Conservation (phyloP, 2,888 invertebrate genomes). For the Orgyia antiqua region DNA sequence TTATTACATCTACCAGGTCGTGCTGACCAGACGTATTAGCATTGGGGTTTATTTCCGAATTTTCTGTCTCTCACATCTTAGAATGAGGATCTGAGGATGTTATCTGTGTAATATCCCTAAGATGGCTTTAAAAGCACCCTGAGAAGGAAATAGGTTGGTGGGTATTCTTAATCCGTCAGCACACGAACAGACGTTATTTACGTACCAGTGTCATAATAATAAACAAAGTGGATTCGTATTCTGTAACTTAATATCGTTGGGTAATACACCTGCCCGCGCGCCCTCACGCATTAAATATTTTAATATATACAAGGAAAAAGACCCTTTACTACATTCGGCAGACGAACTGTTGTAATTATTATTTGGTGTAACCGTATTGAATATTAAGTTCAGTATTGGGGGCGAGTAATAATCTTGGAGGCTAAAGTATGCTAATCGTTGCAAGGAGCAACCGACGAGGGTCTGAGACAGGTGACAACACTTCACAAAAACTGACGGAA, state of each 20-base stretch:
- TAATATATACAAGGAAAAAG: constrained; percentile 63
- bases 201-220: constrained; percentile 41
- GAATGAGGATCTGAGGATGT: no score
- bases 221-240: constrained; percentile 50
- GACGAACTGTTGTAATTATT: constrained; percentile 65
- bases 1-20: no score
- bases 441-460: constrained; percentile 46
- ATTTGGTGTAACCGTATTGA: constrained; percentile 75
- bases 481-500: constrained; percentile 47
- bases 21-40: no score
- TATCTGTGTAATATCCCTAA: no score
- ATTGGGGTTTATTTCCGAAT: no score
- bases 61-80: no score
- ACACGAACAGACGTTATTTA: no score
- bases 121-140: no score
- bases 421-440: constrained; percentile 61
- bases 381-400: constrained; percentile 59
- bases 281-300: constrained; percentile 56
- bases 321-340: constrained; percentile 60
- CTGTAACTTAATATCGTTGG: constrained; percentile 62
- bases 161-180: no score
- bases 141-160: no score
- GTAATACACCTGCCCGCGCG: constrained; percentile 54
- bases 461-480: constrained; percentile 51
- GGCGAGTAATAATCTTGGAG: constrained; percentile 54